These are phyloP conservation scores for Smittia aterrima DNA, from an alignment of 2,888 invertebrate species.

Conservation along the genomic window DNA sequence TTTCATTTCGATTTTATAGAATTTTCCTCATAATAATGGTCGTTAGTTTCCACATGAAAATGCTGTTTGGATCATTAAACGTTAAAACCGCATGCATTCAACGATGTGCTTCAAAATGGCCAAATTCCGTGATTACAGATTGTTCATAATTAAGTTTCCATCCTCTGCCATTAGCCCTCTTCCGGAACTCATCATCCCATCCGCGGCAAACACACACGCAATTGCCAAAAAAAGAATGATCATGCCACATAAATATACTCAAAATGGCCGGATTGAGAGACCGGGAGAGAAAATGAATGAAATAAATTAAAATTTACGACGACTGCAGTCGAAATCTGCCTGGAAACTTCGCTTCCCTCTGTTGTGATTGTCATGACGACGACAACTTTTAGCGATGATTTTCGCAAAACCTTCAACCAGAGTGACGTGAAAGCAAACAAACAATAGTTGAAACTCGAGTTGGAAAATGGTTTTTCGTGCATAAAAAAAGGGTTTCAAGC, in stretches of 20 bases:
- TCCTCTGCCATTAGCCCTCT: not conserved
- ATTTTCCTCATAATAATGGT: no score
- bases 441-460: not conserved
- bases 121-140: slow-evolving; percentile 30
- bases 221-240: not conserved
- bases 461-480: not conserved
- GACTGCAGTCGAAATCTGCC: not conserved
- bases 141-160: slow-evolving; percentile 21
- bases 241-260: not conserved
- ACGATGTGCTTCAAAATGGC: slow-evolving; percentile 24
- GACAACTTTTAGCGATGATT: slow-evolving; percentile 1
- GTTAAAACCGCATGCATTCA: not conserved
- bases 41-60: no score
- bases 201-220: not conserved
- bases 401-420: not conserved
- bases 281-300: not conserved
- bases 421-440: not conserved
- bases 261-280: slow-evolving; percentile 6
- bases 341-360: not conserved
- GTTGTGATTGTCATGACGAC: slow-evolving; percentile 35
- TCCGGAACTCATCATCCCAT: not conserved
- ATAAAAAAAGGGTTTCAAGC: slow-evolving; percentile 10
- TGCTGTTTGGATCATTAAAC: no score
- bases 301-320: slow-evolving; percentile 16
- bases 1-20: no score